Evolutionary conservation across 2,797 vertebrate species (phyloP), one percentile per base, ranked within the genome.

Genomic region (Coluber constrictor): DNA sequence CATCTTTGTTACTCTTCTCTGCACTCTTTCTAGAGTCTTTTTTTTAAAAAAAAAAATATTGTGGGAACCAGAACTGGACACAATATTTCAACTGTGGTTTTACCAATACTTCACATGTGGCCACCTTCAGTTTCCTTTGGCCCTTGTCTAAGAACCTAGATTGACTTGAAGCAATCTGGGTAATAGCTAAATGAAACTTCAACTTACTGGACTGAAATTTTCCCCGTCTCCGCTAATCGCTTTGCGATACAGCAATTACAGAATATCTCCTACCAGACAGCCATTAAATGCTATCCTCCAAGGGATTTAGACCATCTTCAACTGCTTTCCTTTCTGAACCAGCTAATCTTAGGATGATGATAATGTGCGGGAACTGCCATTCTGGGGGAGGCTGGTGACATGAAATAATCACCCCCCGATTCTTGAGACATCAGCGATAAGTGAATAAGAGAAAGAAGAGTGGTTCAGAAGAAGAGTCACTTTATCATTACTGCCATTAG

Each of bases 211-310:
- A 63, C 66, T 86, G 66, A 91, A 56, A 63, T 27, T 0, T 57
- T 27, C 90, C 61, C 51, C 47, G 51, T 0, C 5, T 56, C 54
- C 3, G 12, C 70, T 93, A 93, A 93, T 93, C 70, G 61, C 59
- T 90, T 91, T 29, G 70, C 87, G 18, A 89, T 66, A 88, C 57
- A 25, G 90, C 93, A 91, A 93, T 93, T 93, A 93, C 90, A 89
- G 11, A 74, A 63, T 91, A 93, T 93, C 90, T 93, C 93, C 93
- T 89, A 86, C 70, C 90, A 91, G 90, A 91, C 93, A 93, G 93
- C 32, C 57, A 57, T 90, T 93, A 93, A 93, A 93, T 57, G 74
- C 87, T 32, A 32, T 63, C 70, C 90, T 91, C 90, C 87, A 32
- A 93, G 90, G 87, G 93, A 93, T 91, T 93, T 93, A 74, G 90